Evolutionary conservation across 2,888 invertebrate species (phyloP), one percentile per base, ranked within the genome.

Genomic region (Orthosia gracilis): DNA sequence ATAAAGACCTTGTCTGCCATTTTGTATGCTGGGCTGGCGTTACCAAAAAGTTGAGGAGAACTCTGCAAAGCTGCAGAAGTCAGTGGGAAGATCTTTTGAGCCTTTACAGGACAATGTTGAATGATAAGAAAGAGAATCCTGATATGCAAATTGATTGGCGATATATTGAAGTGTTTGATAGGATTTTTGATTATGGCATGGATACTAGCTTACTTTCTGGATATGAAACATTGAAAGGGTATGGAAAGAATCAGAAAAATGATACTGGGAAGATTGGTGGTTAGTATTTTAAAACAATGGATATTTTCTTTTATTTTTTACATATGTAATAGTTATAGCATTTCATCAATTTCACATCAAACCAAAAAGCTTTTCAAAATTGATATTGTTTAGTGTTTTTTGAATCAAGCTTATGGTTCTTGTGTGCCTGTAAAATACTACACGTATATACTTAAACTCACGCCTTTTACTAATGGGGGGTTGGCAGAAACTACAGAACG

Each of bases 101-200:
- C 0, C 73, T 95, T 0, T 96, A 96, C 62, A 93, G 92, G 65
- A 88, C 90, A 3, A 92, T 95, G 66, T 87, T 96, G 55, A 88
- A 93, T 21, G 94, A 95, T 68, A 96, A 96, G 73, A 95, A 94
- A 76, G 95, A 96, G 64, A 90, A 95, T 82, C 91, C 96, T 0
- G 95, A 95, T 64, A 90, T 94, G 91, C 92, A 94, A 78, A 94
- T 96, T 12, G 94, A 95, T 81, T 96, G 96, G 96, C 87, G 93
- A 26, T 96, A 96, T 73, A 96, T 95, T 61, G 95, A 96, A 17
- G 76, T 94, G 59, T 96, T 96, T 90, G 96, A 96, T 80, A 92
- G 92, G 62, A 94, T 96, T 77, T 96, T 96, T 87, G 95, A 96
- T 77, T 96, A 95, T 82, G 96, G 96, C 0, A 96, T 94, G 94